A percentile compares a stretch with the other conserved stretches of the same genome.
Conservation (phyloP, 2,888 invertebrate genomes). For the Ormyrus pomaceus region DNA sequence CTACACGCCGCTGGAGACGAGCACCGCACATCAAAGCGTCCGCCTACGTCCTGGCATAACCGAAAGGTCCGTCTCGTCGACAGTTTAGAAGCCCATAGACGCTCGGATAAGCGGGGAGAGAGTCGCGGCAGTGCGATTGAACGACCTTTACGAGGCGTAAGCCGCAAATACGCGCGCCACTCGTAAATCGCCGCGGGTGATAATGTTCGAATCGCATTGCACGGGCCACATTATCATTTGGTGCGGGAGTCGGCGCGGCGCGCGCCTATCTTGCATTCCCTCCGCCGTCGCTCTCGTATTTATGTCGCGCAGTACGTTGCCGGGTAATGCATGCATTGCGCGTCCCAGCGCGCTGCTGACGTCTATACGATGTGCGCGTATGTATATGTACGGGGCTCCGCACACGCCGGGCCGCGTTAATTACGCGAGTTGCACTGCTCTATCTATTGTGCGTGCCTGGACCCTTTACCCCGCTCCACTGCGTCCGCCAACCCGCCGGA, state of each 20-base stretch:
- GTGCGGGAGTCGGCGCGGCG: conserved; percentile 21
- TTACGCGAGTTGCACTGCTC: conserved; percentile 33
- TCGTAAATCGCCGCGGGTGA: conserved; percentile 53
- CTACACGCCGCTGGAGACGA: no score
- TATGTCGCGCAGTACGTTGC: conserved; percentile 28
- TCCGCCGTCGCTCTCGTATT: conserved; percentile 28
- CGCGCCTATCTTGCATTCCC: conserved; percentile 1
- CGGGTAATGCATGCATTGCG: conserved; percentile 51
- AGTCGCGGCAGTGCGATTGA: background rate
- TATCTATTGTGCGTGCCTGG: conserved; percentile 34
- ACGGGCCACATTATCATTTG: conserved; percentile 50
- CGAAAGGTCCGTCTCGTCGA: no score
- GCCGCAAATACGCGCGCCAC: conserved; percentile 48
- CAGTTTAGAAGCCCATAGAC: background rate
- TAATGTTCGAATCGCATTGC: conserved; percentile 50
- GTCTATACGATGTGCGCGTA: conserved; percentile 23
- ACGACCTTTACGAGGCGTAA: conserved; percentile 47
- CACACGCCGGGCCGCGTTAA: conserved; percentile 28
- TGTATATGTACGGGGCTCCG: background rate
- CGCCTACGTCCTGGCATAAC: no score
- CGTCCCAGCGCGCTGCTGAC: conserved; percentile 29
- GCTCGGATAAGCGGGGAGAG: conserved; percentile 10
- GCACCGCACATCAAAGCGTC: no score
- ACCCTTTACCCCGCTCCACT: background rate
- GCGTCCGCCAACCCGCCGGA: background rate